A percentile compares a stretch with the other conserved stretches of the same genome.
Conservation (phyloP, 2,113 vertebrate genomes). For the Zosterops japonicus region DNA sequence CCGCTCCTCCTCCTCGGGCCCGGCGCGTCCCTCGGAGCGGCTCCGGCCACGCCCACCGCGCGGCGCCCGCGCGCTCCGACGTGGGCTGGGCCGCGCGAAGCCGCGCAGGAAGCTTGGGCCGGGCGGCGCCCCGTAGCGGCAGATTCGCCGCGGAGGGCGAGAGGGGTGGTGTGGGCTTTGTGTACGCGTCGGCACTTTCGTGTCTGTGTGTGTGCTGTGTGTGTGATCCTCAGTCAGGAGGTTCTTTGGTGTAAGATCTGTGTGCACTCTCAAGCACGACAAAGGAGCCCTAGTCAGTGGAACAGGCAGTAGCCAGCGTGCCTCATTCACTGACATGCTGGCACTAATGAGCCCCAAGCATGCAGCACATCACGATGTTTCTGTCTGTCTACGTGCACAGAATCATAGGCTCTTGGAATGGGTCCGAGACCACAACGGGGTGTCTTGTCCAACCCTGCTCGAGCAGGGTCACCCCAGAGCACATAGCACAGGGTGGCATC, state of each 20-base stretch:
- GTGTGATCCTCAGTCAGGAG: background rate
- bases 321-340: background rate
- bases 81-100: conserved; percentile 32
- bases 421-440: rapidly evolving
- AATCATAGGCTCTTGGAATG: background rate
- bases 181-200: too few relatives aligned
- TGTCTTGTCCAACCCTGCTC: background rate
- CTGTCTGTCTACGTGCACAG: too few relatives aligned
- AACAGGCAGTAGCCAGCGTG: background rate
- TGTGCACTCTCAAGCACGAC: background rate
- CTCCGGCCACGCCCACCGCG: conserved; percentile 54
- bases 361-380: rapidly evolving
- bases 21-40: background rate
- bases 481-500: background rate
- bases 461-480: background rate
- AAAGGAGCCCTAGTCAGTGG: background rate
- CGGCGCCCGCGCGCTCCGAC: conserved; percentile 70
- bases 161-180: too few relatives aligned
- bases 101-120: background rate
- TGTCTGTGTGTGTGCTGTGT: rapidly evolving
- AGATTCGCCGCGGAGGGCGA: too few relatives aligned
- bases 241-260: too few relatives aligned
- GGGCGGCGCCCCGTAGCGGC: too few relatives aligned
- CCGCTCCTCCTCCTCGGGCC: background rate
- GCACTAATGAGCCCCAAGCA: rapidly evolving